Evolutionary conservation across 2,113 vertebrate species (phyloP).

Genomic region (Tapirus terrestris): DNA sequence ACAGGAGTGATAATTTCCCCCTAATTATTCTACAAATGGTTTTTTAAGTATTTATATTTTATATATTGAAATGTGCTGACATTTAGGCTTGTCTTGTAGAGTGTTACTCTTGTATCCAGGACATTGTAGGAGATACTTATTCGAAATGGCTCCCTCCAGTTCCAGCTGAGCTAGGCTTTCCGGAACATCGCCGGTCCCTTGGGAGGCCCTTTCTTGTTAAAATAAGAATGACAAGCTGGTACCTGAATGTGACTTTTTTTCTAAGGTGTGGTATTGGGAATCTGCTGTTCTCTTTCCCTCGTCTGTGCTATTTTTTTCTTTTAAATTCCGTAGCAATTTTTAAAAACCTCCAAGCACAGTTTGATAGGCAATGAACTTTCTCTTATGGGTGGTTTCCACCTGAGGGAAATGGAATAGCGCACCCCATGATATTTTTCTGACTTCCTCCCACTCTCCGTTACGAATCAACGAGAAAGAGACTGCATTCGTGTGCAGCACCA

Average conservation of each 20-base stretch:
- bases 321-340: constrained; percentile 26
- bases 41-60: background rate
- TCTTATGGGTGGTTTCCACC: background rate
- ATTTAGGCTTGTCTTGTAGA: background rate
- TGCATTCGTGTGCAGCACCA: rapidly evolving
- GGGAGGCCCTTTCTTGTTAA: background rate
- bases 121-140: background rate
- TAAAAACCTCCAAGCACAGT: background rate
- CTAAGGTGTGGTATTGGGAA: too few relatives aligned
- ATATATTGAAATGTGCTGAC: background rate
- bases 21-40: background rate
- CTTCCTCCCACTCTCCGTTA: background rate
- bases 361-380: constrained; percentile 13
- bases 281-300: background rate
- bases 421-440: background rate
- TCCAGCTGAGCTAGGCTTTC: background rate
- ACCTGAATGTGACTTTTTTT: background rate
- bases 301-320: background rate
- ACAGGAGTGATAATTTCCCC: background rate
- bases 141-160: background rate
- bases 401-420: background rate
- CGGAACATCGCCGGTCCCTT: background rate
- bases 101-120: background rate
- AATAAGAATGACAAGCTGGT: background rate
- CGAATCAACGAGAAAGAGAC: background rate